phyloP scores from a whole-genome alignment of 2,113 vertebrate species.

The Macquaria australasica region DNA sequence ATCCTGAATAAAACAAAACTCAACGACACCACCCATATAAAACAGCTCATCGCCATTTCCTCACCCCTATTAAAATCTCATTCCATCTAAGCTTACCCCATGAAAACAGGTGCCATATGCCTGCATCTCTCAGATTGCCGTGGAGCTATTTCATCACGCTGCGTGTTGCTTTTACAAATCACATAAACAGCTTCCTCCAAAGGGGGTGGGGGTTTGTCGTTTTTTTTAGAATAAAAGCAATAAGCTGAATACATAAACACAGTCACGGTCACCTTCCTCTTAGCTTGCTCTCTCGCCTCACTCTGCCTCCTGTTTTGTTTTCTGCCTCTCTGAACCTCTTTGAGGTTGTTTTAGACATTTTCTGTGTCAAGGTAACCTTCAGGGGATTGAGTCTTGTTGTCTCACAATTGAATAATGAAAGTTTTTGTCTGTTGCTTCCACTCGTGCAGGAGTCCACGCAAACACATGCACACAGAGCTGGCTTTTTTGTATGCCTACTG shows the following conservation, averaged over 20 bases:
- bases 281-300: not conserved
- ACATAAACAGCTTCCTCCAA: slow-evolving; percentile 8
- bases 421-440: slow-evolving; percentile 33
- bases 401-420: slow-evolving; percentile 55
- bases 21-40: not conserved
- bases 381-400: slow-evolving; percentile 52
- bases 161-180: slow-evolving; percentile 47
- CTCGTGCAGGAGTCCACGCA: not conserved
- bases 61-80: slow-evolving; percentile 36
- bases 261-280: slow-evolving; percentile 36
- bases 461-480: not conserved
- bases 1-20: slow-evolving; percentile 20
- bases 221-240: slow-evolving; percentile 27
- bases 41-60: slow-evolving; percentile 35
- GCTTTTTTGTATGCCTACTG: slow-evolving; percentile 1
- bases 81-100: not conserved
- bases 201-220: not conserved
- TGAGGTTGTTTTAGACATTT: slow-evolving; percentile 52
- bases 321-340: slow-evolving; percentile 11
- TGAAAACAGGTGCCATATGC: slow-evolving; percentile 35
- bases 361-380: slow-evolving; percentile 70
- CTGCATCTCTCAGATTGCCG: not conserved
- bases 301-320: slow-evolving; percentile 4
- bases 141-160: slow-evolving; percentile 3
- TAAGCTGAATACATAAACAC: slow-evolving; percentile 40